A percentile compares a stretch with the other conserved stretches of the same genome.
phyloP scores from a whole-genome alignment of 1,140 invertebrate species.

The Macrostomum lignano region DNA sequence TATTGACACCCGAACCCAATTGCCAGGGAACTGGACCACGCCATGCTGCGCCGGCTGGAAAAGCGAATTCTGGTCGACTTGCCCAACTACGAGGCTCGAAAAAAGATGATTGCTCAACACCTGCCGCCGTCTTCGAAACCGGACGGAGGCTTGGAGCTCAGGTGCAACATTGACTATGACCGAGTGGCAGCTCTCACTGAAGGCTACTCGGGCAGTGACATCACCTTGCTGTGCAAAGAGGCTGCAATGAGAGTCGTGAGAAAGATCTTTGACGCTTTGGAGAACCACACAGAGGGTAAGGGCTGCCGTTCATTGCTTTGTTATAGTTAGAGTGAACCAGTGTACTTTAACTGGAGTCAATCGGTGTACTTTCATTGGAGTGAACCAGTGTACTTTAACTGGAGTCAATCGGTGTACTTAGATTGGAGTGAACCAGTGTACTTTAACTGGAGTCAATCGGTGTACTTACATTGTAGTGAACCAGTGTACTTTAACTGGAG shows the following conservation, averaged over 20 bases:
- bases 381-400: too few relatives aligned
- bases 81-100: constrained; percentile 37
- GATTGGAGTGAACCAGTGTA: too few relatives aligned
- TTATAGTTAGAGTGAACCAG: too few relatives aligned
- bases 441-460: too few relatives aligned
- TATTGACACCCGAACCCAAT: too few relatives aligned
- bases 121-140: constrained; percentile 26
- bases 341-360: too few relatives aligned
- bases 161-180: constrained; percentile 4
- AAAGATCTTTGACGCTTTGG: constrained; percentile 30
- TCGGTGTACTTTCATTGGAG: too few relatives aligned
- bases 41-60: constrained; percentile 54
- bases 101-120: constrained; percentile 37
- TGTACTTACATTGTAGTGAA: too few relatives aligned
- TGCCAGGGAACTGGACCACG: constrained; percentile 51
- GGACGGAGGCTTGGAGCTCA: constrained; percentile 15
- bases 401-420: too few relatives aligned
- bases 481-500: too few relatives aligned
- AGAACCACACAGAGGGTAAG: constrained; percentile 24
- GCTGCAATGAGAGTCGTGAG: constrained; percentile 34
- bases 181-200: constrained; percentile 31
- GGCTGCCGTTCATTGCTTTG: too few relatives aligned
- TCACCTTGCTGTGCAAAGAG: constrained; percentile 61
- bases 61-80: constrained; percentile 52
- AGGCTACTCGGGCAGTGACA: constrained; percentile 56